Evolutionary conservation across 2,113 vertebrate genomes (phyloP).

Genomic region (Pseudopodoces humilis): DNA sequence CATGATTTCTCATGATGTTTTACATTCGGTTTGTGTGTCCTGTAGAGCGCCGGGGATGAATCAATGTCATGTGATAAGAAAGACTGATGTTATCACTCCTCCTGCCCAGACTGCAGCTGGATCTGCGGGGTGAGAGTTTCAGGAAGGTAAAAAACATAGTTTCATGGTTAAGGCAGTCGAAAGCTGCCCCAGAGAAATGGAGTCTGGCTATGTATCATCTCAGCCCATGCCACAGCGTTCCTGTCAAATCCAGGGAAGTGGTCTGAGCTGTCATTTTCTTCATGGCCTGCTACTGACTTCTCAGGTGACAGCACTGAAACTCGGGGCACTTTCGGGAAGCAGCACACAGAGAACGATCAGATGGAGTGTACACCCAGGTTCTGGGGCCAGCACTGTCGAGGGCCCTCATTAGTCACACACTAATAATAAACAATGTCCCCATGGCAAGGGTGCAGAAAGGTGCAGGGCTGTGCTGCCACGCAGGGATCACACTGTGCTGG

Average conservation of each 20-base stretch:
- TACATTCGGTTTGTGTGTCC: background rate
- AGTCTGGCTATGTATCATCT: background rate
- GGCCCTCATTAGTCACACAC: background rate
- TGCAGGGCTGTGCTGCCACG: background rate
- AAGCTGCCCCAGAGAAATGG: background rate
- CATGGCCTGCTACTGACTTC: background rate
- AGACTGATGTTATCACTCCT: background rate
- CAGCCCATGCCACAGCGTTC: background rate
- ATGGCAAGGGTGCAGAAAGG: background rate
- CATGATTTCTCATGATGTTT: background rate
- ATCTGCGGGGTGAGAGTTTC: background rate
- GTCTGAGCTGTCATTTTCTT: background rate
- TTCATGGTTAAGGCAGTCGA: background rate
- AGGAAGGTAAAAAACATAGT: background rate
- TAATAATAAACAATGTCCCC: no score
- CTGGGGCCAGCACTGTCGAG: background rate
- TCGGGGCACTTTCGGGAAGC: background rate
- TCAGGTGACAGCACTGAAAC: background rate
- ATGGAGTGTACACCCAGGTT: no score
- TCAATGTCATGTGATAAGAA: background rate
- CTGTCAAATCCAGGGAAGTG: background rate
- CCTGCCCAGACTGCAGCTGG: background rate
- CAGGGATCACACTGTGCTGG: fast-evolving
- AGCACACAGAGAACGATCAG: background rate
- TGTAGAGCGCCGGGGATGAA: background rate